phyloP scores from a whole-genome alignment of 1,140 invertebrate genomes.

The Drosophila ironensis region DNA sequence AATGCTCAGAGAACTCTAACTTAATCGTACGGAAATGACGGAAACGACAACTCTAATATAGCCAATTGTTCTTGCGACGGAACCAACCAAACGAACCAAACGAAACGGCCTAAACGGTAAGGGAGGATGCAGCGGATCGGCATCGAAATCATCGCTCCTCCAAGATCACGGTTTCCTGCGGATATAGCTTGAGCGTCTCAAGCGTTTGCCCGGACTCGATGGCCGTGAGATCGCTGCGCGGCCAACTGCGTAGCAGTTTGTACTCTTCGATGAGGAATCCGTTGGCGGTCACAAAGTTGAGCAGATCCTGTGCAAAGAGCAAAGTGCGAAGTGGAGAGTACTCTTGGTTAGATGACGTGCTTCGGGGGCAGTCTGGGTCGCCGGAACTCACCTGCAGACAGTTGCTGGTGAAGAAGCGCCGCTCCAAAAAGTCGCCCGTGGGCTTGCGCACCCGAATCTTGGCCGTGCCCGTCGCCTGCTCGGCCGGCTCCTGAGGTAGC shows the following conservation, averaged over 20 bases:
- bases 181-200: conserved; percentile 91
- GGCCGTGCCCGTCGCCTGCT: conserved; percentile 84
- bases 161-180: conserved; percentile 95
- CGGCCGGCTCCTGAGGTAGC: conserved; percentile 86
- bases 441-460: conserved; percentile 91
- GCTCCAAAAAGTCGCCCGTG: conserved; percentile 87
- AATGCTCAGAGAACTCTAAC: too few relatives aligned
- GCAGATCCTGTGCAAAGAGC: conserved; percentile 84
- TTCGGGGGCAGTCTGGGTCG: too few relatives aligned
- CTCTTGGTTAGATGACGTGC: not conserved
- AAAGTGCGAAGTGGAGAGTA: not conserved
- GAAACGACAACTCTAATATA: conserved; percentile 24
- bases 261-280: conserved; percentile 93
- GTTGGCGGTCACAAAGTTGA: conserved; percentile 93
- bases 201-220: conserved; percentile 90
- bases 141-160: conserved; percentile 89
- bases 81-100: conserved; percentile 37
- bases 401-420: conserved; percentile 87
- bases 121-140: not conserved
- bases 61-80: conserved; percentile 29
- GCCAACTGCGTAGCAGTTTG: conserved; percentile 95
- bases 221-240: conserved; percentile 93
- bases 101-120: conserved; percentile 25
- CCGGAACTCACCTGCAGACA: conserved; percentile 84
- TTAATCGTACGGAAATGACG: conserved; percentile 20